These are phyloP conservation scores for Harlomillsia oculata DNA, from an alignment of 1,140 invertebrate genomes.

Conservation along the genomic window DNA sequence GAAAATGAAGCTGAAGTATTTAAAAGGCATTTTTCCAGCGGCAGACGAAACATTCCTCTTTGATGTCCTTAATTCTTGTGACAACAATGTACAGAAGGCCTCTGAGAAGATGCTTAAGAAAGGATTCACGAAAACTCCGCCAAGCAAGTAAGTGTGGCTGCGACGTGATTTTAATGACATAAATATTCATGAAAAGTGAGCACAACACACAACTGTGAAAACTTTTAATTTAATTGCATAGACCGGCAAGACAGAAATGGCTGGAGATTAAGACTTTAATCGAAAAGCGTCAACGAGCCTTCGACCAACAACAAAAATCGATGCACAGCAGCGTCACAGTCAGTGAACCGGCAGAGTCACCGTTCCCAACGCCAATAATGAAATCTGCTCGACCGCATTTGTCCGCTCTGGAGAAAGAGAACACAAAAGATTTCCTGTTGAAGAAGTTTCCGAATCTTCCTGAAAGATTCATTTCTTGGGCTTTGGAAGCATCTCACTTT, in stretches of 20 bases:
- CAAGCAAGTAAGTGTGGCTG: constrained; percentile 25
- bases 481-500: constrained; percentile 30
- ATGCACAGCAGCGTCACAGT: constrained; percentile 17
- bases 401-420: constrained; percentile 21
- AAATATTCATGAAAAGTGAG: background rate
- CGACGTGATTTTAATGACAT: background rate
- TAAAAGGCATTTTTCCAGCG: constrained; percentile 42
- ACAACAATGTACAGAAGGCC: constrained; percentile 42
- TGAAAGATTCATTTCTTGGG: constrained; percentile 31
- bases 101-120: constrained; percentile 37
- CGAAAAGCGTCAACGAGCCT: constrained; percentile 30
- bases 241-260: constrained; percentile 34
- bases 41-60: constrained; percentile 41
- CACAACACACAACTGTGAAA: background rate
- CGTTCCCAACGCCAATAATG: constrained; percentile 33
- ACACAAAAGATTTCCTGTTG: constrained; percentile 14
- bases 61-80: constrained; percentile 40
- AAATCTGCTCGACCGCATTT: constrained; percentile 30
- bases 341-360: constrained; percentile 28
- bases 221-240: constrained; percentile 12
- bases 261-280: constrained; percentile 33
- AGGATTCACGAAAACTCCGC: constrained; percentile 32
- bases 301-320: constrained; percentile 24
- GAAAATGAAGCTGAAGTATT: constrained; percentile 38
- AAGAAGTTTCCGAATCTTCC: constrained; percentile 32